Conservation (phyloP, 2,113 vertebrate genomes). For the Gasterosteus nipponicus region DNA sequence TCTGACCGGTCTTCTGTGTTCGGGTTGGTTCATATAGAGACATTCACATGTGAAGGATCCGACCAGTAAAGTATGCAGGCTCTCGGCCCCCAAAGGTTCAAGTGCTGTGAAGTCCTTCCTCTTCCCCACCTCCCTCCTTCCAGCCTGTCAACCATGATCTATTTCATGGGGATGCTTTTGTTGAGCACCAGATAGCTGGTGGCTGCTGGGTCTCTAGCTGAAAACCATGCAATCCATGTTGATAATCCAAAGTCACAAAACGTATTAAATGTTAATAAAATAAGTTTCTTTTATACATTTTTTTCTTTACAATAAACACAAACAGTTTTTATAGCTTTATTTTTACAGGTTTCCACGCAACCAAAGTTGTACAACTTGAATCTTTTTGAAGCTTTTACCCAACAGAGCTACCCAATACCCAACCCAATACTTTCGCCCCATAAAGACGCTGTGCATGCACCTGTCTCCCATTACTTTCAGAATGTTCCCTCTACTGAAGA, state of each 20-base stretch:
- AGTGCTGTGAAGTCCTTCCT: conserved; percentile 15
- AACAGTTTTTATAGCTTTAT: background rate
- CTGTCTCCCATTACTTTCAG: background rate
- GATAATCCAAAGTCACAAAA: background rate
- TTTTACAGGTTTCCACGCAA: background rate
- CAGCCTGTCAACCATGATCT: conserved; percentile 51
- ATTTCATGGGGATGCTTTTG: conserved; percentile 38
- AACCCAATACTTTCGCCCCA: background rate
- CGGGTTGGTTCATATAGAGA: conserved; percentile 38
- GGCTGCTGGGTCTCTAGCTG: conserved; percentile 26
- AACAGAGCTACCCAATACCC: background rate
- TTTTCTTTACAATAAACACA: background rate
- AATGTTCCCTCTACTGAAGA: background rate
- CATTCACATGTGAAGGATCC: conserved; percentile 62
- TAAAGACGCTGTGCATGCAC: background rate
- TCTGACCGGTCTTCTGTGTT: conserved; percentile 48
- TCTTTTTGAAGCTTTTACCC: background rate
- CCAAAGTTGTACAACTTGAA: background rate
- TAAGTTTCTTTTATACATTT: background rate
- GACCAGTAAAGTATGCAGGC: conserved; percentile 47
- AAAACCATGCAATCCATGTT: background rate
- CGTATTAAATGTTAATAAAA: too few species aligned
- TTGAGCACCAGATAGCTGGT: conserved; percentile 33
- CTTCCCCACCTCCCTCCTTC: conserved; percentile 37
- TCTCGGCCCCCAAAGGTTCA: conserved; percentile 33